Evolutionary conservation across 1,140 invertebrate species (phyloP).

Genomic region (Globodera rostochiensis): DNA sequence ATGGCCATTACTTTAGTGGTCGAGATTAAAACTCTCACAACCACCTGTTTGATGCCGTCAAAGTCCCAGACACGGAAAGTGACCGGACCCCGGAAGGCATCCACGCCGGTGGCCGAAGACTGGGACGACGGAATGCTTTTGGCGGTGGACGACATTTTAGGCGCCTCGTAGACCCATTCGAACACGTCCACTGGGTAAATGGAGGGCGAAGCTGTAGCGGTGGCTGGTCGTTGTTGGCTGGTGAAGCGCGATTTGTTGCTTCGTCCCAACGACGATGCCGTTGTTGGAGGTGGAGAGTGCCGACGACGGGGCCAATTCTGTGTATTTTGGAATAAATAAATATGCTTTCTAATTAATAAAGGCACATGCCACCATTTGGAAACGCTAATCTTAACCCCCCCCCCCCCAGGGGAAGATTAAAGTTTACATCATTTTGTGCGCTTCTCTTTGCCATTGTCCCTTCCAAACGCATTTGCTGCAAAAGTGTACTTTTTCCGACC

Average conservation of each 20-base stretch:
- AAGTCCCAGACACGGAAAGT: slow-evolving; percentile 99
- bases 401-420: too few species aligned
- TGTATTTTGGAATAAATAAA: too few species aligned
- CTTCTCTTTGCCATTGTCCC: slow-evolving; percentile 77
- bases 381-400: too few species aligned
- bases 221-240: slow-evolving; percentile 3
- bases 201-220: background rate
- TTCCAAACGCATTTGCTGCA: slow-evolving; percentile 84
- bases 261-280: background rate
- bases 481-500: slow-evolving; percentile 88
- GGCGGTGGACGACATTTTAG: slow-evolving; percentile 71
- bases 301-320: slow-evolving; percentile 10
- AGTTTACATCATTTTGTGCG: slow-evolving; percentile 35
- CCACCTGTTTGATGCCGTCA: slow-evolving; percentile 78
- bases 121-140: slow-evolving; percentile 68
- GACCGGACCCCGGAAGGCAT: slow-evolving; percentile 76
- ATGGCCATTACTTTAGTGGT: too few species aligned
- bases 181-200: slow-evolving; percentile 80
- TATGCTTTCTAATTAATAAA: too few species aligned
- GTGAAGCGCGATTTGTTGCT: slow-evolving; percentile 9
- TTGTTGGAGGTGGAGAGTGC: slow-evolving; percentile 13
- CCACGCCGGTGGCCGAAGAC: background rate
- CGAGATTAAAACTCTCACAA: slow-evolving; percentile 4
- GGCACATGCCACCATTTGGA: too few species aligned
- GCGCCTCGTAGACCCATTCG: slow-evolving; percentile 87